Base-by-base conservation (phyloP, 1,140 invertebrate species). In the Palaemon carinicauda region DNA sequence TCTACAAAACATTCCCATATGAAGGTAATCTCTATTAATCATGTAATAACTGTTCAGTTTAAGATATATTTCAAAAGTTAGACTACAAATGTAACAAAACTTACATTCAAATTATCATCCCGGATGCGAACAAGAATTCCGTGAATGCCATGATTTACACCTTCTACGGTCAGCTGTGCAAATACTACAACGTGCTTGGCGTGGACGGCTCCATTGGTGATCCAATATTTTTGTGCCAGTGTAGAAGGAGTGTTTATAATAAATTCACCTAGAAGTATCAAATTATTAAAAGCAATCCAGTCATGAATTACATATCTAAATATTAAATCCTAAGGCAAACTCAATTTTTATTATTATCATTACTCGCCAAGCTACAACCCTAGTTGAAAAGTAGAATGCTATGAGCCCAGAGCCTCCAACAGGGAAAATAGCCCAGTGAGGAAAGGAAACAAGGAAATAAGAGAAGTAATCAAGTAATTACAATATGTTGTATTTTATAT, bases 171-270 rank as follows among this genome's bases (percentile, higher is more conserved):
- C 51, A 91, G 82, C 53, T 91, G 90, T 50, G 91, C 91, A 87
- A 91, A 91, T 19, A 91, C 91, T 60, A 91, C 84, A 60, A 90
- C 89, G 74, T 91, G 91, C 29, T 91, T 90, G 41, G 91, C 91
- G 80, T 91, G 91, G 21, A 91, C 88, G 10, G 91, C 91, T n/a
- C 91, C 91, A 80, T 91, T 91, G 10, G 91, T 91, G 82, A 91
- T 91, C 91, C 91, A 91, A 81, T 91, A 91, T 82, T 91, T 91
- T 87, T 91, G 91, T 7, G 91, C 90, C 65, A 91, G 86, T 14
- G 90, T 75, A 21, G 74, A 87, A 3, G 91, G 91, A 0, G 90
- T 91, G 82, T 91, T 91, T 10, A 91, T 89, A 54, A 91, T 88
- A 65, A 91, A 90, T 80, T 91, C 90, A 31, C 90, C 87, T 87